phyloP scores from a whole-genome alignment of 2,797 vertebrate species.

The Sphenopsis melanotis region DNA sequence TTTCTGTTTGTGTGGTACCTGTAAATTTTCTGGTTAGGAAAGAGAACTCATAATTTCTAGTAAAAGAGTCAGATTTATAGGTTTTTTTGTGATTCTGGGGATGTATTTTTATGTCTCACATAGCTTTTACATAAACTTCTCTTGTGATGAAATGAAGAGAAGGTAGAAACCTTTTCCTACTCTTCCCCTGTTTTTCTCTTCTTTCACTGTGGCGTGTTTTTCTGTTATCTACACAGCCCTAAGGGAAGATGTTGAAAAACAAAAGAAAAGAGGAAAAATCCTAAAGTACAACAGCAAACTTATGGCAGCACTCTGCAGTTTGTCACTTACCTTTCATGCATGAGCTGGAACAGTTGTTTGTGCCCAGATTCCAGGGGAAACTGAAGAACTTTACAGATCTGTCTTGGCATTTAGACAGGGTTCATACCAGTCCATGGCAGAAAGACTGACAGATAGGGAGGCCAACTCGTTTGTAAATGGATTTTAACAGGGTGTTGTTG shows the following conservation, averaged over 20 bases:
- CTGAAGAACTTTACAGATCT: neutral
- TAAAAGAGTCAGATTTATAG: neutral
- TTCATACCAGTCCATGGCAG: neutral
- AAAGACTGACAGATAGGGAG: neutral
- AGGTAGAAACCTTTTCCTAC: neutral
- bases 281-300: neutral
- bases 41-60: neutral
- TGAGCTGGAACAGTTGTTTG: neutral
- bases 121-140: neutral
- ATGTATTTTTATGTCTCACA: neutral
- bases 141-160: neutral
- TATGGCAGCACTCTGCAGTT: neutral
- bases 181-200: neutral
- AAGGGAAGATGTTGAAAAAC: neutral
- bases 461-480: neutral
- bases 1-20: neutral
- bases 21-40: neutral
- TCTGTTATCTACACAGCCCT: neutral
- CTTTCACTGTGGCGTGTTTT: neutral
- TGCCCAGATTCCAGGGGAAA: neutral
- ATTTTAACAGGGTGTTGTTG: neutral
- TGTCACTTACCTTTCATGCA: slow-evolving; percentile 14
- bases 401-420: slow-evolving; percentile 1
- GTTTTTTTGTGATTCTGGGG: neutral
- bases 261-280: neutral